Base-by-base conservation (phyloP, 2,888 invertebrate species). In the Unio pictorum region DNA sequence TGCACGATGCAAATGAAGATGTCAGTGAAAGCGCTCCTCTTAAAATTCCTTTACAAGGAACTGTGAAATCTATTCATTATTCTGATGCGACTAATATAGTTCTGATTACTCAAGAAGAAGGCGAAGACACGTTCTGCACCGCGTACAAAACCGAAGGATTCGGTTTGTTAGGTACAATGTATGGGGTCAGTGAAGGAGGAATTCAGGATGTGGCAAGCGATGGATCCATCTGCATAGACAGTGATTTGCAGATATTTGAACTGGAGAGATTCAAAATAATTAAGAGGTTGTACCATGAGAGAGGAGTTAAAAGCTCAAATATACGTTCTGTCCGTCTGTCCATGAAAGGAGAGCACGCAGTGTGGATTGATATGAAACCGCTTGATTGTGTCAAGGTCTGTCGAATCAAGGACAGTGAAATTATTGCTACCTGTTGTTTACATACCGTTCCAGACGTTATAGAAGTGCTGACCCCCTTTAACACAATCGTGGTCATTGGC, bases 221-320 rank as follows among this genome's bases (percentile, higher is more conserved):
- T 66, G 79, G 79, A 4, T 72, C 76, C n/a, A 71, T 74, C 8
- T 76, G 79, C 58, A 73, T 79, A 4, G 79, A 79, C 55, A 58
- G 72, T 23, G 74, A 76, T 8, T 59, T 79, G 15, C 73, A 79
- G 72, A 65, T 79, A 8, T 79, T 75, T 55, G 79, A 79, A 61
- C 64, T 79, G 34, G 65, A 70, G 23, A 55, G 74, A 17, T 74
- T 73, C 56, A 74, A 73, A 55, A 54, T 65, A 59, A 57, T 76
- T 15, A 79, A 73, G 56, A 64, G 63, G 30, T 64, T 79, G n/a
- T 63, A 74, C 11, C 68, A 69, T 4, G 66, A 55, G 3, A 60
- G 63, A 57, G 55, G 56, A 28, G 45, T 45, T 45, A 74, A 67
- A 34, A 61, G 68, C 17, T 15, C 45, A 45, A 68, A 67, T 17